A percentile compares a stretch with the other conserved stretches of the same genome.
phyloP scores from a whole-genome alignment of 2,797 vertebrate genomes.

The Scleropages formosus region DNA sequence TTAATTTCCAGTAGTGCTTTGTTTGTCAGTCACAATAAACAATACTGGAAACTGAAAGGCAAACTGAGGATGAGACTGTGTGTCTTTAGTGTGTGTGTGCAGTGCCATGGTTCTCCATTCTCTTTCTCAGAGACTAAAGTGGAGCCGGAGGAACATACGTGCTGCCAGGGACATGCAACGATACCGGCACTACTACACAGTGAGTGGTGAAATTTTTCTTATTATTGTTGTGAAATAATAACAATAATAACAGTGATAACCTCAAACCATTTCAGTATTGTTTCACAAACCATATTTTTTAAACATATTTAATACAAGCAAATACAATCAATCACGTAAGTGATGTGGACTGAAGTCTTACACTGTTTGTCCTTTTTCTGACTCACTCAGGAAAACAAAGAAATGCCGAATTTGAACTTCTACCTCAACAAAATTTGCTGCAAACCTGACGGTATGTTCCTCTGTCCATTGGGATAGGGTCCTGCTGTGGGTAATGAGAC shows the following conservation, averaged over 20 bases:
- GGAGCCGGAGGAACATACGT: conserved; percentile 60
- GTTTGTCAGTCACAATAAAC: no score
- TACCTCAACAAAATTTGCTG: conserved; percentile 71
- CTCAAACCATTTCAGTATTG: no score
- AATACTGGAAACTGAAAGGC: no score
- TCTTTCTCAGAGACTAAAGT: conserved; percentile 21
- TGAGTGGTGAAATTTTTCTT: background rate
- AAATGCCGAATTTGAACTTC: conserved; percentile 74
- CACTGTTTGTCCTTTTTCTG: background rate
- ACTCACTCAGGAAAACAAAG: conserved; percentile 23
- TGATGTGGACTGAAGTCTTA: background rate
- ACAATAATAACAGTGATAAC: no score
- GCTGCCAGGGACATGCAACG: conserved; percentile 77
- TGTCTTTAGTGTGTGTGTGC: background rate
- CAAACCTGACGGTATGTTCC: conserved; percentile 69
- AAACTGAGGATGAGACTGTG: no score
- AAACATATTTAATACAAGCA: no score
- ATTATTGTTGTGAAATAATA: no score
- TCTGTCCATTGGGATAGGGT: background rate
- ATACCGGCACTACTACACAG: conserved; percentile 61
- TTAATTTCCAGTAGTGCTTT: no score
- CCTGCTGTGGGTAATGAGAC: background rate
- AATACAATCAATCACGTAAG: no score
- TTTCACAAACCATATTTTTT: no score
- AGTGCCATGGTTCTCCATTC: background rate